phyloP scores from a whole-genome alignment of 2,113 vertebrate genomes.

The Paramormyrops kingsleyae region DNA sequence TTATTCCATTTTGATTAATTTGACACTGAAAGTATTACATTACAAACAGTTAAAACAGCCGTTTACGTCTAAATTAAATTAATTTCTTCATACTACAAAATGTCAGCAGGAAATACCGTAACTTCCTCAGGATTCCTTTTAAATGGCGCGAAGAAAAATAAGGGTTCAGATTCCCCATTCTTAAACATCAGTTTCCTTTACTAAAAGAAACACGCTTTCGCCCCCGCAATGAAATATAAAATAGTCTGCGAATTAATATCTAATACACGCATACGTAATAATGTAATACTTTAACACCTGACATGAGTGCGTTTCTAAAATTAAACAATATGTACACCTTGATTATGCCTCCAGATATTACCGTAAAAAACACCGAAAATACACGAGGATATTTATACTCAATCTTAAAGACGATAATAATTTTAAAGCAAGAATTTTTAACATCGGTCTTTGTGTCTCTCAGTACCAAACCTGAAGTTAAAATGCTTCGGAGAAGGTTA shows the following conservation, averaged over 20 bases:
- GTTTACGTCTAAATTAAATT: background rate
- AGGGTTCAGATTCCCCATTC: background rate
- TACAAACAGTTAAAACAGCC: background rate
- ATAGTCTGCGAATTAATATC: background rate
- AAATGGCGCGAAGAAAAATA: background rate
- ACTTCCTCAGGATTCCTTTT: constrained; percentile 2
- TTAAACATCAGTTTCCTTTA: background rate
- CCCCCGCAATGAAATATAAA: background rate
- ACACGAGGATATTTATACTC: background rate
- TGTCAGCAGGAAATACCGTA: constrained; percentile 7
- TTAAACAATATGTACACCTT: background rate
- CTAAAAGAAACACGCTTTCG: background rate
- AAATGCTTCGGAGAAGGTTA: background rate
- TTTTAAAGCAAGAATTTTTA: background rate
- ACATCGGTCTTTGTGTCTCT: background rate
- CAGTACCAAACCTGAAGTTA: background rate
- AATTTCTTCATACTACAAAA: background rate
- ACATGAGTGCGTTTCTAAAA: background rate
- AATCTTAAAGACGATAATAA: background rate
- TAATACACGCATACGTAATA: background rate
- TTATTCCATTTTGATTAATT: constrained; percentile 1
- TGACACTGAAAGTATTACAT: constrained; percentile 1
- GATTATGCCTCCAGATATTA: background rate
- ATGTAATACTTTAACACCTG: background rate
- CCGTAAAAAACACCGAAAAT: background rate